Evolutionary conservation across 2,797 vertebrate genomes (phyloP).

Genomic region (Liasis olivaceus): DNA sequence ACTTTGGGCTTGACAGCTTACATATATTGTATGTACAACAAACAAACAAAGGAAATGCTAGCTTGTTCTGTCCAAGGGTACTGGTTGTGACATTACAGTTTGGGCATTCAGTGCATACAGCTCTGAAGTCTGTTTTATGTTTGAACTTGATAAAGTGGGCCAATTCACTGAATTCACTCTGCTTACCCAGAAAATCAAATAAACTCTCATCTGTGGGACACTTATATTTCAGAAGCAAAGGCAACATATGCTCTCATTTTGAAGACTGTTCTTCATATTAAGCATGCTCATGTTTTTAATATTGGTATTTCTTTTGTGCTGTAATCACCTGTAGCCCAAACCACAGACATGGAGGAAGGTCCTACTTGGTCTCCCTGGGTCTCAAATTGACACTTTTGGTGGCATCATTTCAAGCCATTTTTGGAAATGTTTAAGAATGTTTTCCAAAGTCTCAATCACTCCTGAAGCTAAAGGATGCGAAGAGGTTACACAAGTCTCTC

Average conservation of each 20-base stretch:
- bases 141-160: background rate
- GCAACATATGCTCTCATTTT: background rate
- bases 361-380: background rate
- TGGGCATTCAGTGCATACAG: background rate
- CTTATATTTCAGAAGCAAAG: background rate
- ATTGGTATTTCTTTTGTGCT: background rate
- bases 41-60: background rate
- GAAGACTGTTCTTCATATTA: background rate
- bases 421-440: background rate
- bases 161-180: background rate
- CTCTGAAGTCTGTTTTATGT: background rate
- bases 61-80: background rate
- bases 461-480: background rate
- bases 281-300: background rate
- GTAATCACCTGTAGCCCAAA: background rate
- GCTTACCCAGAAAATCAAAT: background rate
- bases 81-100: background rate
- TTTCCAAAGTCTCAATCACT: background rate
- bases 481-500: background rate
- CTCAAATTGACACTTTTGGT: background rate
- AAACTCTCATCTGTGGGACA: background rate
- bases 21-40: background rate
- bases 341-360: background rate
- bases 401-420: background rate
- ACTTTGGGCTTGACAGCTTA: background rate